Evolutionary conservation across 2,888 invertebrate species (phyloP), one percentile per base, ranked within the genome.

Genomic region (Lydus trimaculatus): DNA sequence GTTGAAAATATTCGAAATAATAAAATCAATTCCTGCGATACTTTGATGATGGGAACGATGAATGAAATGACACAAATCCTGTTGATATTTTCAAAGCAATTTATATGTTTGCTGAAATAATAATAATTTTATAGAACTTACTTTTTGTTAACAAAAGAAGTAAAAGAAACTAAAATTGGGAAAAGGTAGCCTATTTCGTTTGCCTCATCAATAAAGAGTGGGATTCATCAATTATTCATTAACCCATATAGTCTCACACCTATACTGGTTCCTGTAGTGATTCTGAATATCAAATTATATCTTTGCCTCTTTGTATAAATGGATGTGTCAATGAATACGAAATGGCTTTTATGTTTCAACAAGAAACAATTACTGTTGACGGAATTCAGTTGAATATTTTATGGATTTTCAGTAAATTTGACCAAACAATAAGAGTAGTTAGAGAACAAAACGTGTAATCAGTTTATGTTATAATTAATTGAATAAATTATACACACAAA

Each of bases 221-320:
- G 48, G 8, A 64, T 64, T 64, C 25, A 64, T 64, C 39, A 64
- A 64, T 58, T 58, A 64, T 64, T 64, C 64, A 64, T 64, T 58
- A 58, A 58, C 59, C 59, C 58, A 64, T 56, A 64, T 64, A 39
- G 64, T 64, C 43, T 63, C 56, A 60, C 60, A 60, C 31, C 31
- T 60, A 31, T 23, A 60, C 60, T 15, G 60, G 60, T 31, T 60
- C 17, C 60, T 13, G 60, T 11, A 23, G 60, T 31, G 60, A 60
- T 60, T 33, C 60, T 60, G 60, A 31, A 60, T 60, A 60, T 28
- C 33, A 17, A 60, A 60, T 60, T 60, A 15, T 17, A 60, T 36
- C 11, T 31, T 17, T 20, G 31, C 20, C 11, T 9, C 8, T 20
- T 20, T 48, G 48, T 48, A 48, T 48, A 20, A 0, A 48, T 20